phyloP scores from a whole-genome alignment of 2,113 vertebrate species.

The Arenaria interpres region DNA sequence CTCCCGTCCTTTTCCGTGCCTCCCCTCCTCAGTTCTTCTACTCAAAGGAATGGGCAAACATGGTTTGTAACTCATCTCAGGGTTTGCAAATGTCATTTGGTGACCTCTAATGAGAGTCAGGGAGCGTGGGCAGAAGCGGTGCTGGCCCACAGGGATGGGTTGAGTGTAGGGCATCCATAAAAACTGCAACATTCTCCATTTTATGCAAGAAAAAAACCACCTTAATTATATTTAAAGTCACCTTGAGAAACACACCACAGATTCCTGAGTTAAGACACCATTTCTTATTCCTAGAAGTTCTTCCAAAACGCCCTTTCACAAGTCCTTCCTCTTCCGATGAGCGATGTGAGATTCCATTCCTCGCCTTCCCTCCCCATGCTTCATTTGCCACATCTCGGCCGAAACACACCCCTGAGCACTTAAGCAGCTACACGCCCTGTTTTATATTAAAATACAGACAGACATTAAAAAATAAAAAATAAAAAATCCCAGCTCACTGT shows the following conservation, averaged over 20 bases:
- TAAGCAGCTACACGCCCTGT: not conserved
- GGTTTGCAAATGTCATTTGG: not conserved
- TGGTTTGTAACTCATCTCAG: not conserved
- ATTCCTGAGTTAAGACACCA: not conserved
- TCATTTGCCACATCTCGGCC: not conserved
- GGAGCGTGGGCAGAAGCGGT: not conserved
- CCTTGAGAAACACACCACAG: not conserved
- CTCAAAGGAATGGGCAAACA: not conserved
- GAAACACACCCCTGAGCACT: conserved; percentile 22
- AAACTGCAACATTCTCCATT: not conserved
- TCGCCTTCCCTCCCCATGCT: not conserved
- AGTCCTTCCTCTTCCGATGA: not conserved
- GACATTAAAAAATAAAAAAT: not conserved
- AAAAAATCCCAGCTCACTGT: not conserved
- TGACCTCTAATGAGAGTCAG: not conserved
- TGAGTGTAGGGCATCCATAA: not conserved
- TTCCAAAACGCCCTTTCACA: not conserved
- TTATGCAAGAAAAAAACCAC: not conserved
- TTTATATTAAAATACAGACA: not conserved
- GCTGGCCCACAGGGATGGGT: not conserved
- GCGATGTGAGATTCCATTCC: not conserved
- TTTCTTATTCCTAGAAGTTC: not conserved
- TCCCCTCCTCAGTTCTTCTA: not conserved
- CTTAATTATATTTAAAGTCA: not conserved
- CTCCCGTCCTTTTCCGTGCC: not conserved